phyloP scores from a whole-genome alignment of 1,140 invertebrate species.

The Lepidotrigona ventralis region DNA sequence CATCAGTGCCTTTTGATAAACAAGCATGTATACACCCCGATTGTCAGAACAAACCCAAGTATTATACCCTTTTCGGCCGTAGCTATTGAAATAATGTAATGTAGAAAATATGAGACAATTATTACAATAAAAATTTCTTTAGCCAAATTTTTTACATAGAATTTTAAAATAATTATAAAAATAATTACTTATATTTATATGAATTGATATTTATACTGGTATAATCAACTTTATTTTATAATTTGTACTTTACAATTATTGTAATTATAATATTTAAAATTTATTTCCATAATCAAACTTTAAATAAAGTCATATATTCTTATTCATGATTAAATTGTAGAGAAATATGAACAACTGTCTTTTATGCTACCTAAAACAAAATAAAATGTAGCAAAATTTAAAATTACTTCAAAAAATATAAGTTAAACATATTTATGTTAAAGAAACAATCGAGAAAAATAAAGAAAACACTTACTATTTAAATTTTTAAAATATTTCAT shows the following conservation, averaged over 20 bases:
- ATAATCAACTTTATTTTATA: not conserved
- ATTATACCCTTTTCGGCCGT: conserved; percentile 96
- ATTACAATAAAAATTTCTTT: conserved; percentile 3
- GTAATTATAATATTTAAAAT: not conserved
- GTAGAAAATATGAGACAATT: not conserved
- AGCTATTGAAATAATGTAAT: conserved; percentile 88
- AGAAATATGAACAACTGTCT: not conserved
- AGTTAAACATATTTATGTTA: not conserved
- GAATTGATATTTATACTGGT: not conserved
- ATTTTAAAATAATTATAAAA: not conserved
- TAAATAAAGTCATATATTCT: not conserved
- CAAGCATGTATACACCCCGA: conserved; percentile 94
- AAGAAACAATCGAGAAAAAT: not conserved
- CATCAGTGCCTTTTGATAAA: conserved; percentile 80
- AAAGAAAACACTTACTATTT: not conserved
- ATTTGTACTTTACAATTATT: not conserved
- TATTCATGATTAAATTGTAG: not conserved
- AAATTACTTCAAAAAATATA: not conserved
- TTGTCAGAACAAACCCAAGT: conserved; percentile 90
- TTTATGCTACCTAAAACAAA: not conserved
- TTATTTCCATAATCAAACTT: not conserved
- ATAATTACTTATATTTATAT: not conserved
- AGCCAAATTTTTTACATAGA: not conserved
- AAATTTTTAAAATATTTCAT: conserved; percentile 15
- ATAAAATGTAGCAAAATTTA: not conserved